These are phyloP conservation scores for Illadopsis cleaveri DNA, from an alignment of 2,113 vertebrate genomes.

Conservation along the genomic window DNA sequence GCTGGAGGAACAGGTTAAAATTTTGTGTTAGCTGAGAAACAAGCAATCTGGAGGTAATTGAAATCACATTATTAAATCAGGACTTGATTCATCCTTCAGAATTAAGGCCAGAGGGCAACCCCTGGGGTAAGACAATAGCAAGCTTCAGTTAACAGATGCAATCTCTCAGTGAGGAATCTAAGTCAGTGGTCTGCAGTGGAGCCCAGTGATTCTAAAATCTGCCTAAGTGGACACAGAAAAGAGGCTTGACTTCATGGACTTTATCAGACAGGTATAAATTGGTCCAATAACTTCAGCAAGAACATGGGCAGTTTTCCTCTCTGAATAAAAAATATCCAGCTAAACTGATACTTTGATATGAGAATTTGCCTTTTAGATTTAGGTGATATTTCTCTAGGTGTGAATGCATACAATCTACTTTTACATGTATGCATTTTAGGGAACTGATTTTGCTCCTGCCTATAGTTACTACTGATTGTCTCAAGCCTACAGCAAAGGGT, in stretches of 20 bases:
- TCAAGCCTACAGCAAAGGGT: constrained; percentile 10
- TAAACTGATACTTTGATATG: background rate
- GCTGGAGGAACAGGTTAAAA: constrained; percentile 22
- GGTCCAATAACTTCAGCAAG: background rate
- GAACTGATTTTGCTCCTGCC: background rate
- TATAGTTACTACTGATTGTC: background rate
- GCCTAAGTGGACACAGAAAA: background rate
- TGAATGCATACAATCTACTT: background rate
- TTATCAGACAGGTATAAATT: background rate
- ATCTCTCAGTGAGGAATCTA: background rate
- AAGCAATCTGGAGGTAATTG: background rate
- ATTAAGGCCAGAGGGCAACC: constrained; percentile 21
- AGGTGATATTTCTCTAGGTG: background rate
- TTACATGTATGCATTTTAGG: background rate
- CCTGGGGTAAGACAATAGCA: background rate
- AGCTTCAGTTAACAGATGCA: background rate
- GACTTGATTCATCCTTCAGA: background rate
- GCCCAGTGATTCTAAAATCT: background rate
- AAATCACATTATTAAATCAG: constrained; percentile 3
- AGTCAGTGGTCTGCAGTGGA: background rate
- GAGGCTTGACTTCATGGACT: background rate
- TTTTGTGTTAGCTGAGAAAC: background rate
- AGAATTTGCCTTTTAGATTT: constrained; percentile 34
- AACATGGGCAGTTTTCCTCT: background rate
- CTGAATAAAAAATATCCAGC: background rate